Conservation (phyloP, 2,113 vertebrate species). For the Phaetusa simplex region DNA sequence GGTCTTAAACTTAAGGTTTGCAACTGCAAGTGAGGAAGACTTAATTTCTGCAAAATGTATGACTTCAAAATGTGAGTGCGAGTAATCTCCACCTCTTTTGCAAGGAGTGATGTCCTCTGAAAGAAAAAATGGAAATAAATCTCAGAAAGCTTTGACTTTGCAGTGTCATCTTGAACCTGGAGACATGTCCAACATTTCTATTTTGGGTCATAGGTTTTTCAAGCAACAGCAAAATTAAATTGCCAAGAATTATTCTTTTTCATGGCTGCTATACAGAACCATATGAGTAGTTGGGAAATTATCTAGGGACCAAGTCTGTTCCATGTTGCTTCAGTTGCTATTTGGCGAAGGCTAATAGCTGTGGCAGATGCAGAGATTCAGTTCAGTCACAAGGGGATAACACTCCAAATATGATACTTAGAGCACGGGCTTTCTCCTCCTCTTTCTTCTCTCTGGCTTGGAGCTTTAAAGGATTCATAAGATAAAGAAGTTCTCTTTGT, state of each 20-base stretch:
- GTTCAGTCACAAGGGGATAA: slow-evolving; percentile 42
- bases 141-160: background rate
- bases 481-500: background rate
- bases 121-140: background rate
- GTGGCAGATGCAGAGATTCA: background rate
- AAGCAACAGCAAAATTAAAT: slow-evolving; percentile 43
- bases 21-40: background rate
- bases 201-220: slow-evolving; percentile 40
- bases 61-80: background rate
- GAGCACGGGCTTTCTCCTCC: background rate
- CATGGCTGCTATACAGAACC: slow-evolving; percentile 29
- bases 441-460: background rate
- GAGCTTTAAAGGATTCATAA: background rate
- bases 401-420: slow-evolving; percentile 8
- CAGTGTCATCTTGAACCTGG: background rate
- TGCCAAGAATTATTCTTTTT: slow-evolving; percentile 18
- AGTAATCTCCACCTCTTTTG: background rate
- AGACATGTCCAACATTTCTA: background rate
- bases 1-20: background rate
- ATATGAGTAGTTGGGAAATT: slow-evolving; percentile 44
- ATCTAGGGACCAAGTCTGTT: slow-evolving; percentile 42
- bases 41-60: background rate
- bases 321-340: slow-evolving; percentile 46
- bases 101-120: background rate
- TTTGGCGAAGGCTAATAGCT: slow-evolving; percentile 48